Evolutionary conservation across 1,140 invertebrate species (phyloP).

Genomic region (Diprion similis): DNA sequence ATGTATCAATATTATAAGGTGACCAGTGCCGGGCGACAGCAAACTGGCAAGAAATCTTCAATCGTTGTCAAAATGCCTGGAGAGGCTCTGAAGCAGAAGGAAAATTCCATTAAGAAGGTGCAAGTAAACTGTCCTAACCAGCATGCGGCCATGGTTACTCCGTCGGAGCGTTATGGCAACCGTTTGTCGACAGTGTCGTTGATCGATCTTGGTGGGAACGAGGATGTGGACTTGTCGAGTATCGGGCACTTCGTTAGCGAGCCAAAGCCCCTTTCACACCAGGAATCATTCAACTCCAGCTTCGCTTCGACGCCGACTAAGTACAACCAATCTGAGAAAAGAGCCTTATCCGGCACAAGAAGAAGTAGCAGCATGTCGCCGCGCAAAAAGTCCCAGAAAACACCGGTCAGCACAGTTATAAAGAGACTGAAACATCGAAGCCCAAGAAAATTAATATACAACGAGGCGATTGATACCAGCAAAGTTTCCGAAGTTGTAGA

Average conservation of each 20-base stretch:
- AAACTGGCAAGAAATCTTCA: neutral
- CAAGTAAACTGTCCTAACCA: too few species aligned
- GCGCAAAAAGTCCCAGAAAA: neutral
- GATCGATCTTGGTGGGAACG: too few species aligned
- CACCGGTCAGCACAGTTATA: neutral
- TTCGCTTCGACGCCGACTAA: neutral
- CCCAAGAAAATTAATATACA: slow-evolving; percentile 27
- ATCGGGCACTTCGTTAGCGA: too few species aligned
- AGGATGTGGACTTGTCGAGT: too few species aligned
- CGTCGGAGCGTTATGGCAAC: too few species aligned
- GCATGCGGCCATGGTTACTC: too few species aligned
- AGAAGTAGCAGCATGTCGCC: neutral
- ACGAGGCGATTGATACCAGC: slow-evolving; percentile 24
- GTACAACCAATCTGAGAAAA: neutral
- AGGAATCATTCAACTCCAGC: too few species aligned
- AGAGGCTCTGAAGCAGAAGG: too few species aligned
- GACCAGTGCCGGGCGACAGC: neutral
- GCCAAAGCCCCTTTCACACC: too few species aligned
- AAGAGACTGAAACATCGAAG: neutral
- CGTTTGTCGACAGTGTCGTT: too few species aligned
- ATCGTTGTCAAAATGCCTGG: neutral
- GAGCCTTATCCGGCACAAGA: neutral
- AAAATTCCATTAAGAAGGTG: too few species aligned
- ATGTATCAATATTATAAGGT: neutral
- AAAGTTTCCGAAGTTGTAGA: slow-evolving; percentile 31